A percentile compares a stretch with the other conserved stretches of the same genome.
Conservation (phyloP, 2,113 vertebrate species). For the Eurypyga helias region DNA sequence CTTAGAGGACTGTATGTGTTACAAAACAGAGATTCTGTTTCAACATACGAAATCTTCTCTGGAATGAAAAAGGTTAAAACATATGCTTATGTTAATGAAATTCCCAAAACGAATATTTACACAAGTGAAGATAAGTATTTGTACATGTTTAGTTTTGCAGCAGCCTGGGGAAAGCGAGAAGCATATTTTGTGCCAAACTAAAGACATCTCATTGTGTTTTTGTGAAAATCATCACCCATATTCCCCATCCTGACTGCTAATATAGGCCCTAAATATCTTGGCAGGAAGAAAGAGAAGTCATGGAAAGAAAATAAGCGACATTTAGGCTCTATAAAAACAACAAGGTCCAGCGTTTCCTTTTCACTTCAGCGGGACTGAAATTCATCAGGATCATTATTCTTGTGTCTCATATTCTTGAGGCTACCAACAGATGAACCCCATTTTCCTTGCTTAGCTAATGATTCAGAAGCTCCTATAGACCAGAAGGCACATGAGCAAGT, state of each 20-base stretch:
- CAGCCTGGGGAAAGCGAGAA: not conserved
- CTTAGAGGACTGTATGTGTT: not conserved
- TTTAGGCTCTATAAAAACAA: not conserved
- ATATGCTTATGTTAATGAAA: conserved; percentile 19
- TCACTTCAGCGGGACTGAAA: not conserved
- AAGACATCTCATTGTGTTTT: not conserved
- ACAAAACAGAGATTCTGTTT: not conserved
- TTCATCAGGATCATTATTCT: not conserved
- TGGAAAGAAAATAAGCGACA: not conserved
- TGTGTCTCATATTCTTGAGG: not conserved
- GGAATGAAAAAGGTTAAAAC: not conserved
- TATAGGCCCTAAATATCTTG: not conserved
- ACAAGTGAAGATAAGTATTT: conserved; percentile 14
- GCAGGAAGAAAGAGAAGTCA: not conserved
- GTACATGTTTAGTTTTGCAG: conserved; percentile 35
- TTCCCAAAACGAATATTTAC: not conserved
- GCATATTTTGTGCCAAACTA: not conserved
- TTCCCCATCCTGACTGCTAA: not conserved
- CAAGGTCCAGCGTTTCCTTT: not conserved
- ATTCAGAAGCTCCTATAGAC: not conserved
- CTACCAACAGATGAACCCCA: not conserved
- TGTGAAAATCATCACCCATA: not conserved
- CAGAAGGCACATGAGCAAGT: not conserved
- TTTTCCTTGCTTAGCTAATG: not conserved
- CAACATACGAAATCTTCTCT: not conserved